Evolutionary conservation across 2,113 vertebrate species (phyloP).

Genomic region (Meriones unguiculatus): DNA sequence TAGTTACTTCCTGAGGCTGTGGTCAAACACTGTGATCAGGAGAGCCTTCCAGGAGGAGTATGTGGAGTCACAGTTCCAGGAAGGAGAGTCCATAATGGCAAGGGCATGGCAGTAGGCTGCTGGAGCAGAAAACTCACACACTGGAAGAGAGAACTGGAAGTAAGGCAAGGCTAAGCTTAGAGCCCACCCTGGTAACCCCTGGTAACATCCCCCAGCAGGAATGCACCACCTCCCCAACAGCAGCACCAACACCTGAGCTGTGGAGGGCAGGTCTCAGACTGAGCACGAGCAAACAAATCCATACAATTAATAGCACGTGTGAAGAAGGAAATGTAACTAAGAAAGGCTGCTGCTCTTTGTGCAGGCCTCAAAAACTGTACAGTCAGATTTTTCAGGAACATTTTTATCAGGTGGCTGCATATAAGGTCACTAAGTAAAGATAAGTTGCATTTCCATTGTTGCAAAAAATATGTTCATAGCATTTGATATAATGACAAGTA

Average conservation of each 20-base stretch:
- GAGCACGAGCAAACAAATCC: not conserved
- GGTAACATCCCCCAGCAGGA: not conserved
- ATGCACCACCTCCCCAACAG: not conserved
- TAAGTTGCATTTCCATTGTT: not conserved
- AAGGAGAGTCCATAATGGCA: not conserved
- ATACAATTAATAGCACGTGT: not conserved
- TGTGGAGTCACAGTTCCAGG: not conserved
- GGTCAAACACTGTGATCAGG: not conserved
- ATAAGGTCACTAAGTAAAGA: not conserved
- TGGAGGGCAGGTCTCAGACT: not conserved
- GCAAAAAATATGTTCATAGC: not conserved
- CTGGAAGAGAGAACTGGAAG: not conserved
- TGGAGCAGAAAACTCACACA: not conserved
- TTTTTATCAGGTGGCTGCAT: not conserved
- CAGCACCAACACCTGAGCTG: not conserved
- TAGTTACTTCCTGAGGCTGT: not conserved
- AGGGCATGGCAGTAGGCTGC: not conserved
- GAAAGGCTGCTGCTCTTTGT: not conserved
- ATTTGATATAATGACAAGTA: slow-evolving; percentile 17
- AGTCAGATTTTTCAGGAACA: not conserved
- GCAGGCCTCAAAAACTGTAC: not conserved
- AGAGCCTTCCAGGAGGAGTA: not conserved
- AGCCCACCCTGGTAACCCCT: not conserved
- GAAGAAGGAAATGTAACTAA: not conserved
- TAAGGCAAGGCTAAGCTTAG: not conserved